These are phyloP conservation scores for Drosophila nebulosa DNA, from an alignment of 1,140 invertebrate species.

Conservation along the genomic window DNA sequence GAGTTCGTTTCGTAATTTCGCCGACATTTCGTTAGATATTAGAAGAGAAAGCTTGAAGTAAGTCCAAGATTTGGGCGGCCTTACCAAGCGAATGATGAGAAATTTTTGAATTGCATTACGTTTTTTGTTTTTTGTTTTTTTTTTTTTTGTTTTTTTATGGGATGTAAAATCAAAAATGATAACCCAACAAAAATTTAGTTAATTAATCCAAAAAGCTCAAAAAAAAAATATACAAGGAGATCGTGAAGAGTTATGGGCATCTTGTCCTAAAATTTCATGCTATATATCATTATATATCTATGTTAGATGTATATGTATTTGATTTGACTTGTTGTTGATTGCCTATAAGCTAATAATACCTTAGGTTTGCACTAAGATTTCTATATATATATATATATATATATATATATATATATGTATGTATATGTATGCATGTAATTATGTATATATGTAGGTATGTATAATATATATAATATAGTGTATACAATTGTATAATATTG, in stretches of 20 bases:
- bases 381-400: constrained; percentile 50
- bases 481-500: constrained; percentile 78
- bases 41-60: no score
- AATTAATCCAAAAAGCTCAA: not conserved
- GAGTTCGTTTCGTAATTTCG: not conserved
- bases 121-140: not conserved
- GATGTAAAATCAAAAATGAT: not conserved
- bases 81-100: not conserved
- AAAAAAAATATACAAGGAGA: not conserved
- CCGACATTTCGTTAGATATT: no score
- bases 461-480: constrained; percentile 51
- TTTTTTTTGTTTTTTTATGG: not conserved
- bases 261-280: not conserved
- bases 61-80: not conserved
- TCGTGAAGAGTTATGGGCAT: not conserved
- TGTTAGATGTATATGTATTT: constrained; percentile 49
- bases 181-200: not conserved
- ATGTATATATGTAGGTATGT: constrained; percentile 42
- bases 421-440: constrained; percentile 25
- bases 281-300: not conserved
- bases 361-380: constrained; percentile 77
- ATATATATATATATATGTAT: constrained; percentile 21
- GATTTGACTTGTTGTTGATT: constrained; percentile 75
- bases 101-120: not conserved
- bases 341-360: constrained; percentile 77